Conservation (phyloP, 2,797 vertebrate genomes). For the Peromyscus attwateri region DNA sequence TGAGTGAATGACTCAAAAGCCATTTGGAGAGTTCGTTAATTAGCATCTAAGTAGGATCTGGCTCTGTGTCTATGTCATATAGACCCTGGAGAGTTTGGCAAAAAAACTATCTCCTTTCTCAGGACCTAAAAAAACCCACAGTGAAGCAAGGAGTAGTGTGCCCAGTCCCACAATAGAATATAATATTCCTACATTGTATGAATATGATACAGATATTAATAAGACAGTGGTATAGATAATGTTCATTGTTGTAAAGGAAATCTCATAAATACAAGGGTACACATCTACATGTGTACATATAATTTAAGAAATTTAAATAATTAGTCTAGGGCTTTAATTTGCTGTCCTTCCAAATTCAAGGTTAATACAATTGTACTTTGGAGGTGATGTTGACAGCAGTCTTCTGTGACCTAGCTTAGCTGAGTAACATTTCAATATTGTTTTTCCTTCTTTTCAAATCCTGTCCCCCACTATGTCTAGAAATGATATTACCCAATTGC, state of each 20-base stretch:
- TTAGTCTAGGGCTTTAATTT: neutral
- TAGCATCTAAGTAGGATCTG: neutral
- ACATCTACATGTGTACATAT: neutral
- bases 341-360: slow-evolving; percentile 16
- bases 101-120: neutral
- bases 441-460: slow-evolving; percentile 45
- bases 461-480: neutral
- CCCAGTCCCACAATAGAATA: neutral
- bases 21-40: neutral
- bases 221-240: neutral
- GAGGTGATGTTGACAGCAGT: neutral
- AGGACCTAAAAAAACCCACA: neutral
- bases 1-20: neutral
- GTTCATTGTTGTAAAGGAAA: neutral
- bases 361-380: neutral
- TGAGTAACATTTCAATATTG: too few species aligned
- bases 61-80: neutral
- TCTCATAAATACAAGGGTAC: neutral
- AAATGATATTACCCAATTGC: slow-evolving; percentile 67
- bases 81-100: neutral
- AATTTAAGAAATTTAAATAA: slow-evolving; percentile 4
- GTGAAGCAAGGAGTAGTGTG: neutral
- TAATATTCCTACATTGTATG: neutral
- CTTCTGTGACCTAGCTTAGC: neutral
- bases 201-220: neutral